Evolutionary conservation across 2,113 vertebrate species (phyloP).

Genomic region (Acrocephalus arundinaceus): DNA sequence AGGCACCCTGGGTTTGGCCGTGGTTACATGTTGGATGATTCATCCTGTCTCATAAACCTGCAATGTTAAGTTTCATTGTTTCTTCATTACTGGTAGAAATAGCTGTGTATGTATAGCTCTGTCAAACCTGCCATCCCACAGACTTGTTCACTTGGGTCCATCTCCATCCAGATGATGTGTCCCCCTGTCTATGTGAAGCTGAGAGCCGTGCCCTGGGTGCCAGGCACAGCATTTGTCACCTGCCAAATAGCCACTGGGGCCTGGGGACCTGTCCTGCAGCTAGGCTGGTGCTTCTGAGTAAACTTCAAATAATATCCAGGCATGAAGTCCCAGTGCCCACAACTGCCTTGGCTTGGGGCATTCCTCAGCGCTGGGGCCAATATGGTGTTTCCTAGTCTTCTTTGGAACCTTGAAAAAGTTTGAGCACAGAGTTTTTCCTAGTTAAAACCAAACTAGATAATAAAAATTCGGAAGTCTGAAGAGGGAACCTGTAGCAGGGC

Average conservation of each 20-base stretch:
- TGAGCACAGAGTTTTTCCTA: not conserved
- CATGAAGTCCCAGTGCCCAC: fast-evolving
- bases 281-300: not conserved
- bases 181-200: fast-evolving
- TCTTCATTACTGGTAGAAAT: not conserved
- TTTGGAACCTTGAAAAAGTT: not conserved
- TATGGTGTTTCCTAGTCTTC: not conserved
- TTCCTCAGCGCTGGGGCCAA: not conserved
- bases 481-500: not conserved
- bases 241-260: fast-evolving
- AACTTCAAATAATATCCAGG: not conserved
- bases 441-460: not conserved
- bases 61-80: not conserved
- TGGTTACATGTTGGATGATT: not conserved
- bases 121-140: not conserved
- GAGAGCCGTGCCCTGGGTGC: not conserved
- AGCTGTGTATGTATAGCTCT: not conserved
- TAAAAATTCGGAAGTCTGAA: not conserved
- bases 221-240: not conserved
- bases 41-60: not conserved
- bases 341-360: not conserved
- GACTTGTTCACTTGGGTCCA: not conserved
- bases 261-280: not conserved
- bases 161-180: fast-evolving
- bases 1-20: not conserved